phyloP scores from a whole-genome alignment of 2,888 invertebrate species.

The Nomada fucata region DNA sequence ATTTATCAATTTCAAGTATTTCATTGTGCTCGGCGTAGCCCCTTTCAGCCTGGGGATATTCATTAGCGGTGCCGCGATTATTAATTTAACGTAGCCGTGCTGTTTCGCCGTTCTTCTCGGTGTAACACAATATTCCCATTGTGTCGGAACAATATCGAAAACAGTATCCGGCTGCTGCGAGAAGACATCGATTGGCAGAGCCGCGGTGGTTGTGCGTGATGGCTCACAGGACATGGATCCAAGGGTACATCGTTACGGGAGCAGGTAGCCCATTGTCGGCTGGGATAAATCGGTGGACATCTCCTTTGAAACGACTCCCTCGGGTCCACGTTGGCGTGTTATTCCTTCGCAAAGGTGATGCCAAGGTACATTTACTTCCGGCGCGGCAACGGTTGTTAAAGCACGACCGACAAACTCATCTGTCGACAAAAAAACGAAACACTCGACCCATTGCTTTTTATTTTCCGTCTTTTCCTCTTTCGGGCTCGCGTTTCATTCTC shows the following conservation, averaged over 20 bases:
- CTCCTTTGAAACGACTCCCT: conserved; percentile 64
- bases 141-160: conserved; percentile 29
- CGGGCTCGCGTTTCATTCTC: background rate
- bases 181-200: conserved; percentile 25
- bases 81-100: conserved; percentile 29
- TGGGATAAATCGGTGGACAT: conserved; percentile 68
- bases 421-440: conserved; percentile 42
- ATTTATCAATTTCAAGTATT: background rate
- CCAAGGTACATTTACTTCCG: conserved; percentile 60
- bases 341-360: conserved; percentile 61
- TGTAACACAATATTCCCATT: conserved; percentile 13
- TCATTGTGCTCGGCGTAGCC: too few relatives aligned
- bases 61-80: conserved; percentile 6
- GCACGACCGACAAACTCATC: conserved; percentile 51
- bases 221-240: conserved; percentile 28
- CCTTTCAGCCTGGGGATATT: background rate
- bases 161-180: conserved; percentile 12
- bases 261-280: conserved; percentile 51
- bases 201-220: conserved; percentile 35
- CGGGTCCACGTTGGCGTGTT: conserved; percentile 50
- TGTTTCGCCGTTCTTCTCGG: conserved; percentile 4
- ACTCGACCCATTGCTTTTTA: conserved; percentile 10
- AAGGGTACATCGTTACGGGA: conserved; percentile 36
- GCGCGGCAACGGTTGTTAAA: conserved; percentile 47
- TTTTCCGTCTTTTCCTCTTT: conserved; percentile 10